Percentiles rank a stretch among this genome's conserved stretches.
phyloP scores from a whole-genome alignment of 2,888 invertebrate genomes.

The Camptogramma bilineatum region DNA sequence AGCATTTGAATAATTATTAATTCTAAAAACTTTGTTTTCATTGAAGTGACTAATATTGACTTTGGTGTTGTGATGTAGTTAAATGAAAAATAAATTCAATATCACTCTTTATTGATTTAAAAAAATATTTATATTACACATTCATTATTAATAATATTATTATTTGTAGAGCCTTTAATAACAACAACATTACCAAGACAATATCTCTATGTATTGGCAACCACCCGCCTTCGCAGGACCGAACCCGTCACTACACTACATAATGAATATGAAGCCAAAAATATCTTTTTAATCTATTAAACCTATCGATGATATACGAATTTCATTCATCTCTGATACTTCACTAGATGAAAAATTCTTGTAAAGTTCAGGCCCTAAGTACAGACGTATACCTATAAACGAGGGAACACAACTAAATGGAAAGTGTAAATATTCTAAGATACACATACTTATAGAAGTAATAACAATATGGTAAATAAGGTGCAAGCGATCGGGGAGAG shows the following conservation, averaged over 20 bases:
- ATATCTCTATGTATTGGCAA: conserved; percentile 60
- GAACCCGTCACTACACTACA: conserved; percentile 52
- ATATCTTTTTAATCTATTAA: conserved; percentile 71
- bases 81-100: conserved; percentile 64
- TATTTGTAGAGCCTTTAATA: conserved; percentile 76
- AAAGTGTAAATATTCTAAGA: conserved; percentile 58
- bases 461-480: conserved; percentile 56
- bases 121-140: conserved; percentile 85
- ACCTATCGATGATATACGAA: conserved; percentile 64
- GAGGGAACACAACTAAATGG: conserved; percentile 61
- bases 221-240: conserved; percentile 43
- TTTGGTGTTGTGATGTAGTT: neutral
- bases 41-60: neutral
- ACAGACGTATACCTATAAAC: conserved; percentile 64
- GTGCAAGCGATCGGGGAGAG: conserved; percentile 45
- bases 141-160: conserved; percentile 68
- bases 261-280: conserved; percentile 74
- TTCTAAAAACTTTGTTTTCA: conserved; percentile 16
- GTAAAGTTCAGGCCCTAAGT: conserved; percentile 76
- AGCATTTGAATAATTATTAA: conserved; percentile 31
- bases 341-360: conserved; percentile 61
- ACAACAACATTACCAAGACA: conserved; percentile 74
- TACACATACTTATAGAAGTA: conserved; percentile 60
- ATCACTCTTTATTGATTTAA: conserved; percentile 85
- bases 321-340: conserved; percentile 62